Conservation (phyloP, 1,140 invertebrate species). For the Drosophila parabipectinata region DNA sequence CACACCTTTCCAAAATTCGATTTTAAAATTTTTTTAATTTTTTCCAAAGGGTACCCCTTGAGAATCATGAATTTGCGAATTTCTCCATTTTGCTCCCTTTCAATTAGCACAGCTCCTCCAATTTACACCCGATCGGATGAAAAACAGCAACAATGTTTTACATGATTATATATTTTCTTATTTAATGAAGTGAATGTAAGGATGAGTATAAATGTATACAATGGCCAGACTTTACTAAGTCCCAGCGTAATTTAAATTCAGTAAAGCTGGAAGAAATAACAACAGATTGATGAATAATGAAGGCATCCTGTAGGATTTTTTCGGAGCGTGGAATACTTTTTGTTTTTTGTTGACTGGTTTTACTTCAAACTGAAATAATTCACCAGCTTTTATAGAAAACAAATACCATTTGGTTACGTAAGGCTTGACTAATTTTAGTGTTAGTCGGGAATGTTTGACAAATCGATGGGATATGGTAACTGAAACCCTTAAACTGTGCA, state of each 20-base stretch:
- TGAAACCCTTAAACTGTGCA: neutral
- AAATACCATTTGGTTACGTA: neutral
- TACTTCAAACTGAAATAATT: neutral
- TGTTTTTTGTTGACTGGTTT: no score
- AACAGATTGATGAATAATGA: neutral
- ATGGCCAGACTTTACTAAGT: neutral
- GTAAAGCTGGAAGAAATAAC: conserved; percentile 2
- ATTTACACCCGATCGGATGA: no score
- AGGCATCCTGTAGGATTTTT: neutral
- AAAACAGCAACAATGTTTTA: neutral
- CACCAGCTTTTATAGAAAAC: neutral
- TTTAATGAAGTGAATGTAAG: neutral
- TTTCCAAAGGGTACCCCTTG: no score
- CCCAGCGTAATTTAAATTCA: neutral
- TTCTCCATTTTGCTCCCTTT: no score
- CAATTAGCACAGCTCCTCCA: no score
- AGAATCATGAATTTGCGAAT: no score
- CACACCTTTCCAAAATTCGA: no score
- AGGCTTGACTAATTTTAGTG: conserved; percentile 5
- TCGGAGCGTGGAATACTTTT: neutral
- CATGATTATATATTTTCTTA: neutral
- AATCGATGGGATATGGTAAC: conserved; percentile 1
- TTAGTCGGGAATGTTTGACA: neutral
- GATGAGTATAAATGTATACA: neutral
- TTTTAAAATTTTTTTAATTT: no score